Base-by-base conservation (phyloP, 2,888 invertebrate species). In the Lacanobia wlatinum region DNA sequence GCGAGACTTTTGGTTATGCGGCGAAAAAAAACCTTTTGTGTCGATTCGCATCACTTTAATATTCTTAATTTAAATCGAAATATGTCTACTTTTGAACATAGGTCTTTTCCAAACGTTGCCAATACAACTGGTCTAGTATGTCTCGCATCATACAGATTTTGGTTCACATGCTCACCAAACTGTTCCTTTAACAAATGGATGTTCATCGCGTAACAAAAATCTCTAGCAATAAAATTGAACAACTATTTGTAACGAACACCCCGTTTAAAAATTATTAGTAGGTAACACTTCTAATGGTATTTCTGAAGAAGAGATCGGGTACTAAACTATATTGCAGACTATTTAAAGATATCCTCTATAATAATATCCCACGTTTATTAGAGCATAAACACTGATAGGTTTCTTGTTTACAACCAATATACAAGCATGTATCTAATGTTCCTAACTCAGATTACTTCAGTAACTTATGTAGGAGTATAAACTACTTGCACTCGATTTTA, bases 401-500 rank as follows among this genome's bases (percentile, higher is more conserved):
- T 46, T 38, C 34, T 46, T 53, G 52, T 71, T 72, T 53, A 73
- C 16, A 21, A 38, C 62, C 73, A 40, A 62, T 48, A 62, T 46
- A 55, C n/a, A n/a, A 14, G 10, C 43, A 14, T 18, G 7, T 43
- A 43, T 14, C 14, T 55, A 63, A 28, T 4, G 74, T 34, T 48
- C 7, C 64, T 64, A 64, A 56, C 48, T 50, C 62, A 62, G 61
- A 74, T 43, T 64, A 76, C 55, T 60, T 40, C 60, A 43, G 59
- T 38, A 63, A 43, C 43, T 52, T 55, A 60, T 50, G 21, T 67
- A 12, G 40, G 28, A 21, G 21, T 9, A 56, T 73, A 67, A 67
- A 73, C 70, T 62, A 48, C 62, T 68, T 73, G 56, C 63, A 78
- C 61, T 68, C 21, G 23, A 61, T 68, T 78, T 50, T 64, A 68